Evolutionary conservation across 2,113 vertebrate genomes (phyloP).

Genomic region (Ailurus styani): DNA sequence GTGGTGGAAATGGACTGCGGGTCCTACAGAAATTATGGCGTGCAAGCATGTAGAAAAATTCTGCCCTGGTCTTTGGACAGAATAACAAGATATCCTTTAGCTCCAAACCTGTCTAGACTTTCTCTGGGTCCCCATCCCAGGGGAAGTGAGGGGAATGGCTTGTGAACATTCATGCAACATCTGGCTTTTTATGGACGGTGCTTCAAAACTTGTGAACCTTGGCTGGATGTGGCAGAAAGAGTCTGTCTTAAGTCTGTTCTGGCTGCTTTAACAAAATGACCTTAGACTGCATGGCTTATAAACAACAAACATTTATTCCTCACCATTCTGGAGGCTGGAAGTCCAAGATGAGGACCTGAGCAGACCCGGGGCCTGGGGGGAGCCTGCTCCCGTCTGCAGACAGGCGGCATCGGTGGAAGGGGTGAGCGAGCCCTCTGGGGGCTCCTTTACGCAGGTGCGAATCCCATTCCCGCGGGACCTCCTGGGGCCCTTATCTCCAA

Average conservation of each 20-base stretch:
- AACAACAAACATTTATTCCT: not conserved
- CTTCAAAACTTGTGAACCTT: not conserved
- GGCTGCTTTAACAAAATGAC: not conserved
- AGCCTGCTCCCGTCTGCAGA: no score
- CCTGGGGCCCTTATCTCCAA: not conserved
- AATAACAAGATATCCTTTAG: not conserved
- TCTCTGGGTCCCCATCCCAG: not conserved
- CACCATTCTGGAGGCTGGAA: not conserved
- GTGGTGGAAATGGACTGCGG: not conserved
- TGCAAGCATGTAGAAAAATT: not conserved
- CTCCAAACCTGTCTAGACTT: not conserved
- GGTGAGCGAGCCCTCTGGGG: not conserved
- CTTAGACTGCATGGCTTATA: rapidly evolving
- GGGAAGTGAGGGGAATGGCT: not conserved
- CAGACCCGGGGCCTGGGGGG: no score
- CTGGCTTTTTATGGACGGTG: not conserved
- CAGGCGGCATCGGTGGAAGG: not conserved
- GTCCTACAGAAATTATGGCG: rapidly evolving
- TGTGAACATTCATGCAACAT: not conserved
- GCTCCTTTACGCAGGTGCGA: not conserved
- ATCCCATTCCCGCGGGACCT: not conserved
- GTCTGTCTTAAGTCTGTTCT: not conserved
- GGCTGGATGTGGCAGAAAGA: not conserved
- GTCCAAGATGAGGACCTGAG: rapidly evolving
- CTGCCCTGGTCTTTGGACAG: not conserved